Conservation (phyloP, 2,888 invertebrate genomes). For the Aricia artaxerxes region DNA sequence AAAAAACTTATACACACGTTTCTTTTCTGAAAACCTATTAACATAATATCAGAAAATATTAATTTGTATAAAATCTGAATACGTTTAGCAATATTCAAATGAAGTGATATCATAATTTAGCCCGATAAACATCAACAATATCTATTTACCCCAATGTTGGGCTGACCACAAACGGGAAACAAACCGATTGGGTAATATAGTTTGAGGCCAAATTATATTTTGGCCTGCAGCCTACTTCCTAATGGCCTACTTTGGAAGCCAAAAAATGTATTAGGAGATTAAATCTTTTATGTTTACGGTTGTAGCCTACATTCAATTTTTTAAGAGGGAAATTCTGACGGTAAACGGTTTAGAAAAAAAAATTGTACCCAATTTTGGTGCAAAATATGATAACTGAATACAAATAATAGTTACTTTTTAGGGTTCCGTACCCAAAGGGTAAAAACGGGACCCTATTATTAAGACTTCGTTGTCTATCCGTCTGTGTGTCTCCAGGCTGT, state of each 20-base stretch:
- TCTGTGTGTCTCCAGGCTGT: too few relatives aligned
- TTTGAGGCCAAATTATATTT: slow-evolving; percentile 25
- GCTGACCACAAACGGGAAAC: slow-evolving; percentile 10
- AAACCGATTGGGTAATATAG: slow-evolving; percentile 19
- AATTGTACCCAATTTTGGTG: neutral
- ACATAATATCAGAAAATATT: too few relatives aligned
- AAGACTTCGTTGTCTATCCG: too few relatives aligned
- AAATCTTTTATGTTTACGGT: neutral
- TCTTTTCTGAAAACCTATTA: too few relatives aligned
- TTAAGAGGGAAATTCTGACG: neutral
- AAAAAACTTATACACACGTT: too few relatives aligned
- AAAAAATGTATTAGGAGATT: slow-evolving; percentile 19
- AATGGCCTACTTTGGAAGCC: slow-evolving; percentile 21
- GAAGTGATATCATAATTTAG: slow-evolving; percentile 40
- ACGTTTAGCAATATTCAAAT: slow-evolving; percentile 1
- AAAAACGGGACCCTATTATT: too few relatives aligned
- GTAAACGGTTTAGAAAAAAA: too few relatives aligned
- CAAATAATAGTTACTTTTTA: too few relatives aligned
- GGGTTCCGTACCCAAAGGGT: too few relatives aligned
- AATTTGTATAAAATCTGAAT: neutral
- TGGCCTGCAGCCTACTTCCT: slow-evolving; percentile 15
- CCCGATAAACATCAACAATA: slow-evolving; percentile 59
- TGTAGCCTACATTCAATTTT: neutral
- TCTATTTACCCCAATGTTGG: slow-evolving; percentile 33
- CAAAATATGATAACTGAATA: too few relatives aligned